Conservation (phyloP, 2,113 vertebrate species). For the Microcebus tavaratra region DNA sequence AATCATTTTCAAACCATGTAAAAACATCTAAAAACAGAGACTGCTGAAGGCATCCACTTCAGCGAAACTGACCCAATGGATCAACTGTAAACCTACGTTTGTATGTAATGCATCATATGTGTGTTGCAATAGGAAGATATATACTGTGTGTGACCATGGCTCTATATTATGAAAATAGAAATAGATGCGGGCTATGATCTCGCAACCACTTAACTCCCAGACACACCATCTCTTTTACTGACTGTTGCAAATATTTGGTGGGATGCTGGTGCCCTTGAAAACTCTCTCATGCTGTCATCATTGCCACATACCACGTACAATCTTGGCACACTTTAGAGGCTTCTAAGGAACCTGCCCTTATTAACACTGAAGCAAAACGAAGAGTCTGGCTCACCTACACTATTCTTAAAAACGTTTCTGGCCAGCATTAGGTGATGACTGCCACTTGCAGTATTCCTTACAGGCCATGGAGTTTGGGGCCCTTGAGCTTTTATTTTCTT, state of each 20-base stretch:
- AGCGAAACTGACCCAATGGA: not conserved
- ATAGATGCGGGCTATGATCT: not conserved
- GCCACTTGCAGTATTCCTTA: not conserved
- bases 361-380: not conserved
- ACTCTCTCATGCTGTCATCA: not conserved
- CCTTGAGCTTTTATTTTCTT: not conserved
- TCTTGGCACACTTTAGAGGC: not conserved
- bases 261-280: not conserved
- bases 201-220: not conserved
- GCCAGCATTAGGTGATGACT: not conserved
- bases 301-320: not conserved
- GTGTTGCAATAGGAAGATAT: not conserved
- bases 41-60: not conserved
- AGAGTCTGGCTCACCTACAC: not conserved
- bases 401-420: not conserved
- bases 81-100: not conserved
- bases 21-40: not conserved
- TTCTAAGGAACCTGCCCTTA: not conserved
- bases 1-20: not conserved
- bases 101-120: not conserved
- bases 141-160: fast-evolving
- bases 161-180: not conserved
- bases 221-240: not conserved
- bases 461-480: not conserved
- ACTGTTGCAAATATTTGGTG: not conserved